phyloP scores from a whole-genome alignment of 2,113 vertebrate genomes.

The Barnardius zonarius region DNA sequence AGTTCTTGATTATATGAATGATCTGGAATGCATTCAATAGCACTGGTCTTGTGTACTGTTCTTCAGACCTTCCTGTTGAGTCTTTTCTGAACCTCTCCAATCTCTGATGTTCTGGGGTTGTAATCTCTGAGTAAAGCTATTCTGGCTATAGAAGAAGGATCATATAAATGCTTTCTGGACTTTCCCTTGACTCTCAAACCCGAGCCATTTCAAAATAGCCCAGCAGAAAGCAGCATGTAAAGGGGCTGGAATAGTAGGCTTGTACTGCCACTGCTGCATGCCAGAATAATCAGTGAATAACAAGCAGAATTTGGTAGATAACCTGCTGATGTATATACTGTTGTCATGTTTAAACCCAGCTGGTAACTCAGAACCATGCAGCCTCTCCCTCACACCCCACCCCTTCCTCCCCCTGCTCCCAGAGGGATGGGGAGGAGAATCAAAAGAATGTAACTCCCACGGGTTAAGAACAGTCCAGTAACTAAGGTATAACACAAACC shows the following conservation, averaged over 20 bases:
- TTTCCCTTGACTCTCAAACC: not conserved
- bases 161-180: not conserved
- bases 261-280: not conserved
- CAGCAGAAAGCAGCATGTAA: not conserved
- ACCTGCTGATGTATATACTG: not conserved
- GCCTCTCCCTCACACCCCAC: not conserved
- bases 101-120: not conserved
- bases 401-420: not conserved
- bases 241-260: not conserved
- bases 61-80: not conserved
- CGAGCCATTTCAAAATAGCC: not conserved
- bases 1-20: not conserved
- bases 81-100: not conserved
- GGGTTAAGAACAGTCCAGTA: not conserved
- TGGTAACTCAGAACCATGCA: not conserved
- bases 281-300: not conserved
- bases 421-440: not conserved
- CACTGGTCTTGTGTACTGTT: not conserved
- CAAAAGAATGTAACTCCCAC: not conserved
- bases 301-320: not conserved
- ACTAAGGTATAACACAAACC: not conserved
- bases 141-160: not conserved
- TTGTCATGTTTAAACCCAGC: not conserved
- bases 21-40: not conserved
- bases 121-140: not conserved